Evolutionary conservation across 2,797 vertebrate genomes (phyloP).

Genomic region (Acanthurus leucopareius): DNA sequence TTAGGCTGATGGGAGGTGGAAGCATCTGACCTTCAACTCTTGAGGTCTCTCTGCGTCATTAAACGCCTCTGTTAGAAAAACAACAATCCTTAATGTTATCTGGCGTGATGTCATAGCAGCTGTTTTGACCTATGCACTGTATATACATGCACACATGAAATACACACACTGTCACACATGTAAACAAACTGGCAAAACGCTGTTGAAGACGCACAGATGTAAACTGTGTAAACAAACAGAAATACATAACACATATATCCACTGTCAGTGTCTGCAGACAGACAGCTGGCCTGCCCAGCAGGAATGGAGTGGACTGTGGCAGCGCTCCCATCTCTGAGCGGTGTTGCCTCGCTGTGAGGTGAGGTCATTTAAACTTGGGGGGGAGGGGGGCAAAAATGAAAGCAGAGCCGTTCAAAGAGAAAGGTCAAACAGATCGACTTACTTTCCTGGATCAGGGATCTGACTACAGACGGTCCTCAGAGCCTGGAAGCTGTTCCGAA

Average conservation of each 20-base stretch:
- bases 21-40: conserved; percentile 28
- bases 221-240: conserved; percentile 13
- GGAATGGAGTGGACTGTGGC: conserved; percentile 43
- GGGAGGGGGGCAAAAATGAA: conserved; percentile 11
- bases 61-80: conserved; percentile 23
- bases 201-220: conserved; percentile 8
- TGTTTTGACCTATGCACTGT: conserved; percentile 1
- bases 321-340: conserved; percentile 44
- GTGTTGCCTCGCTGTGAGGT: conserved; percentile 60
- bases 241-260: conserved; percentile 16
- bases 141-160: background rate
- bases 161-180: background rate
- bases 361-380: conserved; percentile 22
- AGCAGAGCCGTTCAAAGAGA: conserved; percentile 32
- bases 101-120: conserved; percentile 14
- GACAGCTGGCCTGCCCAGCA: conserved; percentile 58
- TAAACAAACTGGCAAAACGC: conserved; percentile 19
- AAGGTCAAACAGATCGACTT: conserved; percentile 84
- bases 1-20: background rate
- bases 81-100: conserved; percentile 27
- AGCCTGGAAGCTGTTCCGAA: conserved; percentile 98
- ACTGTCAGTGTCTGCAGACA: conserved; percentile 38
- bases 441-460: conserved; percentile 99
- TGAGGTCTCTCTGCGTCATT: conserved; percentile 1
- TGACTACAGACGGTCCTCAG: conserved; percentile 96